Percentiles rank a stretch among this genome's conserved stretches.
Conservation (phyloP, 2,113 vertebrate species). For the Tapirus terrestris region DNA sequence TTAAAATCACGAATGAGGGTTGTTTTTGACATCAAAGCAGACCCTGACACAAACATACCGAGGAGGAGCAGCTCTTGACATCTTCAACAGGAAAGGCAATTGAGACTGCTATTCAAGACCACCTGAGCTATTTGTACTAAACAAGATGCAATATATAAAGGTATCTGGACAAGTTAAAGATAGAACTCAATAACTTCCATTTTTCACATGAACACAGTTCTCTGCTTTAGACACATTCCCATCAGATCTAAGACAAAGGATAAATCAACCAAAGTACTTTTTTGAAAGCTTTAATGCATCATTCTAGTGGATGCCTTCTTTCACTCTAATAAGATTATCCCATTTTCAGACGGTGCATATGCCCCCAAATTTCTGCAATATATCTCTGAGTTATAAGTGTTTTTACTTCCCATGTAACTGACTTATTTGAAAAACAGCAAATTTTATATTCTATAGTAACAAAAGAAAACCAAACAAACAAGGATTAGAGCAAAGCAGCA, state of each 20-base stretch:
- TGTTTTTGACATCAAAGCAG: slow-evolving; percentile 12
- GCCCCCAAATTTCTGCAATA: slow-evolving; percentile 51
- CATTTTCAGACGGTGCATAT: slow-evolving; percentile 68
- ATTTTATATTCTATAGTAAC: slow-evolving; percentile 64
- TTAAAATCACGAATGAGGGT: not conserved
- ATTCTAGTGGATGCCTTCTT: slow-evolving; percentile 71
- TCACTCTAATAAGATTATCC: slow-evolving; percentile 63
- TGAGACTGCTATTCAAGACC: not conserved
- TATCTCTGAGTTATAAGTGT: not conserved
- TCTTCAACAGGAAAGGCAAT: not conserved
- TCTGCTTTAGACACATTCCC: slow-evolving; percentile 31
- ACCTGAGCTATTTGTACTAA: not conserved
- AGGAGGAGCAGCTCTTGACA: not conserved
- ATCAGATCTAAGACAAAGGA: slow-evolving; percentile 69
- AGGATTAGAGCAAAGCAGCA: slow-evolving; percentile 45
- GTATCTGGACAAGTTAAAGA: slow-evolving; percentile 8
- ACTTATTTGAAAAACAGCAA: slow-evolving; percentile 64
- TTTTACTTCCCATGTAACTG: slow-evolving; percentile 69
- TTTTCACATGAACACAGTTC: slow-evolving; percentile 55
- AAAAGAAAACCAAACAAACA: not conserved
- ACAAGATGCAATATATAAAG: slow-evolving; percentile 18
- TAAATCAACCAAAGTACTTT: slow-evolving; percentile 71
- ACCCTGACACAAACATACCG: not conserved
- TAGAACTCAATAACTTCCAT: slow-evolving; percentile 36
- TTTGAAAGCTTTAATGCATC: slow-evolving; percentile 75